Base-by-base conservation (phyloP, 1,140 invertebrate species). In the Theocolax elegans region DNA sequence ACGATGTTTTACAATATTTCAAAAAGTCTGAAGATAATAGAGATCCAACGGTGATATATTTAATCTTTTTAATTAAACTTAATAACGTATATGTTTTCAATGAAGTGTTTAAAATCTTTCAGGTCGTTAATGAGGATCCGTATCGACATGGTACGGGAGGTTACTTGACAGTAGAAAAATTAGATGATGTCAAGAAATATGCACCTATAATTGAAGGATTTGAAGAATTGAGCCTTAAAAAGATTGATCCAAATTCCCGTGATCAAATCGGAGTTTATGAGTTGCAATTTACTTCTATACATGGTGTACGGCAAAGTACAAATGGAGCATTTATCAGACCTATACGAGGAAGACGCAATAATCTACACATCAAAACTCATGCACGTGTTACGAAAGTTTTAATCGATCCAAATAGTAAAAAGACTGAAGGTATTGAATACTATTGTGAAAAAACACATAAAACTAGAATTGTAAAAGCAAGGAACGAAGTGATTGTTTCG, bases 1-100 rank as follows among this genome's bases (percentile, higher is more conserved):
- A 87, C 9, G 86, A 86, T 38, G 83, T 88, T 17, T 76, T 88
- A 6, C 83, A 84, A 3, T 89, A 88, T 74, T 89, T 89, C 67
- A 83, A 83, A 63, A 88, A 87, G 74, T 78, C 82, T 1, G 87
- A 88, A 77, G 46, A 64, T 17, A 21, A 21, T 23, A 35, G 73
- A 78, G 13, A 60, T 60, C 42, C 23, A 25, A 46, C 49, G 2
- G 46, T 59, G 19, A 62, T 91, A 25, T 97, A 93, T 79, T 84
- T 90, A 9, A 91, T 94, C 66, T 87, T 94, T 0, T 78, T 94
- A 10, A 91, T 89, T 0, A 94, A 94, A 79, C 95, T 95, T 76
- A 89, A 88, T 51, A 94, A 93, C 10, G 4, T 6, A 35, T 35
- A 35, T 6, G 31, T 35, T 35, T 35, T 35, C 4, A 10, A 35